Base-by-base conservation (phyloP, 92 coral and sea anemone genomes). In the Plumapathes pennacea region DNA sequence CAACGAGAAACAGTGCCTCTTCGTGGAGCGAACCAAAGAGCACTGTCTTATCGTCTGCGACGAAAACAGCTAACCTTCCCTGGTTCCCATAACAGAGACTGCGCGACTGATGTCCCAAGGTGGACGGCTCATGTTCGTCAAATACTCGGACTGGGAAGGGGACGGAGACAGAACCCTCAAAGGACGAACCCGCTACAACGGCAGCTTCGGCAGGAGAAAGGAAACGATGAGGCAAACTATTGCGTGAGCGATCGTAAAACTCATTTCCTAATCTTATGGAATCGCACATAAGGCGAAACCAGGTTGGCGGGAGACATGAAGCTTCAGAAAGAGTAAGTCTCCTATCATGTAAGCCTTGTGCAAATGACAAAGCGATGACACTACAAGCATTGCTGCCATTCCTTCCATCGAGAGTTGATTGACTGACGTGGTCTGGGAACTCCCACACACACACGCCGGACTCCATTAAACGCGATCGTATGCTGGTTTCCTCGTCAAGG, bases 341-440 rank as follows among this genome's bases (percentile, higher is more conserved):
- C 34, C 38, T 22, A 37, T 38, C 32, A 52, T 32, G 15, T 17
- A 32, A 38, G 11, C 18, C 54, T 12, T 61, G 60, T 1, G 72
- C 64, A 50, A 50, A 26, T 38, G 50, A 22, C 2, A 62, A 39
- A 0, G 46, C 63, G 23, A 61, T 72, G 13, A 72, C 64, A 26
- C 80, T 72, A 54, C 71, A 72, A 34, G 71, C 79, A 5, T 55
- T 32, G 64, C 79, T 72, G 2, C 79, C 80, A 21, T 61, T 62
- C 3, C 72, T 54, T n/a, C 64, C 58, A 48, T 72, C 80, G 3
- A 72, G 71, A 10, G 57, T 72, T 3, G 71, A 51, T 27, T 52
- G 64, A 50, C 80, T 72, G 25, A 64, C 18, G 17, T 48, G 48
- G 1, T 36, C 46, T 15, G 78, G 51, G 50, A 50, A 71, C 46